Evolutionary conservation across 2,113 vertebrate species (phyloP), one percentile per base, ranked within the genome.

Genomic region (Psammodynastes pulverulentus): DNA sequence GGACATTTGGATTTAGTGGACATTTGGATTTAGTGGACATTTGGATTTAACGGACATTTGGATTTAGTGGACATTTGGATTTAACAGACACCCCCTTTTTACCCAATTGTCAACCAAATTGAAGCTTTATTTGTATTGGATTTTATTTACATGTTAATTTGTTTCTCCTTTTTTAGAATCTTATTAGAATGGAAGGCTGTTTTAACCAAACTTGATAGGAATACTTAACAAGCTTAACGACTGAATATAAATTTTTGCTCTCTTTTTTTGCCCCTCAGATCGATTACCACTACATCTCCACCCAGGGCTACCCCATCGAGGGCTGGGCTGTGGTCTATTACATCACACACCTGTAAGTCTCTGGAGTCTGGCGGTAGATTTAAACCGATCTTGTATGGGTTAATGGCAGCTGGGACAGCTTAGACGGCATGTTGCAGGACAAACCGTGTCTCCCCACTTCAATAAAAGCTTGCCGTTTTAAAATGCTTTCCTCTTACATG

Each of bases 291-390:
- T 98, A 98, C 96, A 98, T 99, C 94, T 98, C 98, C 29, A 98
- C 97, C 89, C 98, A 99, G 96, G 98, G 98, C 45, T 98, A 97
- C 91, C 98, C 98, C 5, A 98, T 98, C 0, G 98, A 99, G 94
- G 98, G 98, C 91, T 99, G 98, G 98, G 98, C 98, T 39, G 98
- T 99, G 43, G 98, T 98, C 46, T 99, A 98, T 96, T 98, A 98
- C 94, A 98, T 99, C 93, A 98, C 98, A 87, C 98, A 99, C 94
- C 96, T 99, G 98, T 99, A 89, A 98, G 98, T 98, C 19, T 10
- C 0, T 5, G n/a, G 24, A 45, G 23, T 1, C 19, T 46, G 7
- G 12, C 9, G 43, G 17, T 43, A 79, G 17, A 79, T 79, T 79
- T 43, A 79, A 34, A 72, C 67, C 67, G 7, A 1, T 72, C 67